A percentile compares a stretch with the other conserved stretches of the same genome.
Evolutionary conservation across 2,797 vertebrate species (phyloP).

Genomic region (Danio jaintianensis): DNA sequence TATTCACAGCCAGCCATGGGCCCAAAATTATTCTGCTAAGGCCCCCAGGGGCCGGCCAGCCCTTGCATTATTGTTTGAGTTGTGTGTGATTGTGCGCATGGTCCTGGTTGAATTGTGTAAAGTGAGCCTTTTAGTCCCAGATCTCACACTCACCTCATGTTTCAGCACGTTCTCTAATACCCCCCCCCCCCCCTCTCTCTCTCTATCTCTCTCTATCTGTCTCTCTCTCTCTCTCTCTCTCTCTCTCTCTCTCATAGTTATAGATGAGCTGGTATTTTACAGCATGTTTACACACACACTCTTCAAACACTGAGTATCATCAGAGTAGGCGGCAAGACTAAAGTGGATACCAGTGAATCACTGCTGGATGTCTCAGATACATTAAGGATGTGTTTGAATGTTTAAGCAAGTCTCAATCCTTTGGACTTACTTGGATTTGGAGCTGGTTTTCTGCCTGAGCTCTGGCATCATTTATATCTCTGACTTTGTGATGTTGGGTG

Average conservation of each 20-base stretch:
- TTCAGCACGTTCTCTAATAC: slow-evolving; percentile 26
- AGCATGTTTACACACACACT: slow-evolving; percentile 49
- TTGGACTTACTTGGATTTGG: not conserved
- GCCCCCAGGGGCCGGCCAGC: too few relatives aligned
- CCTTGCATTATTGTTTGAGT: not conserved
- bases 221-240: slow-evolving; percentile 1
- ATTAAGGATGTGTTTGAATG: not conserved
- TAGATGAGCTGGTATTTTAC: slow-evolving; percentile 40
- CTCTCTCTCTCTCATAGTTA: slow-evolving; percentile 24
- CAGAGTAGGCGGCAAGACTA: slow-evolving; percentile 36
- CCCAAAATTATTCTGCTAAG: too few relatives aligned
- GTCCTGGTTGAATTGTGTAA: not conserved
- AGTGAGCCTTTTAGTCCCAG: not conserved
- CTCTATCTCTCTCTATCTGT: too few relatives aligned
- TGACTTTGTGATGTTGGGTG: not conserved
- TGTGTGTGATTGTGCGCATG: not conserved
- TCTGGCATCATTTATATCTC: slow-evolving; percentile 6
- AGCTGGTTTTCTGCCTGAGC: slow-evolving; percentile 26
- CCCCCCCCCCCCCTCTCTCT: too few relatives aligned
- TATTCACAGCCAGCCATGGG: too few relatives aligned
- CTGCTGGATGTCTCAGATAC: slow-evolving; percentile 9
- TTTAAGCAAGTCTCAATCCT: slow-evolving; percentile 20
- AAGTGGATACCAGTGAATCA: slow-evolving; percentile 10
- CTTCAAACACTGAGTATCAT: slow-evolving; percentile 16
- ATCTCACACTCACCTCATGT: slow-evolving; percentile 17